Evolutionary conservation across 1,140 invertebrate species (phyloP), one percentile per base, ranked within the genome.

Genomic region (Ctenoplectra terminalis): DNA sequence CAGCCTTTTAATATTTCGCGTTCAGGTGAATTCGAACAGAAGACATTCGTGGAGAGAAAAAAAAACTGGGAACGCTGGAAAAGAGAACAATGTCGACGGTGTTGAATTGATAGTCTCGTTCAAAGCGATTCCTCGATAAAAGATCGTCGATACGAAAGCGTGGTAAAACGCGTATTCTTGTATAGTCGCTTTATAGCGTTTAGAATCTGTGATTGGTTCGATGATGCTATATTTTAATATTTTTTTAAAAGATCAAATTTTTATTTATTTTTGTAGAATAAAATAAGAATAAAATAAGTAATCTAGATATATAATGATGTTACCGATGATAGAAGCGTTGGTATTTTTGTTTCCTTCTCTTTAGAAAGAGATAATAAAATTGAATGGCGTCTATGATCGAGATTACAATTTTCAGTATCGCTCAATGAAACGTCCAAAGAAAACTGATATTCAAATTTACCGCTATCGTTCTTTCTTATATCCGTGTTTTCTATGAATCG

Each of bases 1-100:
- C 76, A 4, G 13, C 17, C 46, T 72, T 72, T 79, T 79, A 79
- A 79, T 72, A 61, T 79, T 79, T 40, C 34, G 34, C 43, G 54
- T 50, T 71, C 56, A 15, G 31, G 43, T 23, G 54, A 43, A 61
- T 48, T 20, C 63, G 26, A 43, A 69, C 60, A 48, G 6, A 34
- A 34, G 23, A 56, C 46, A 77, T 69, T 77, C n/a, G n/a, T n/a
- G n/a, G n/a, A n/a, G 40, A 7, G 40, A 34, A 26, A 40, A 69
- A 46, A 40, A 0, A 0, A 23, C 6, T 0, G 7, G 11, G 6
- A 64, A 26, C 17, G 61, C 0, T 6, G 31, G 31, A n/a, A 43
- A 46, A 13, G 7, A 31, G 54, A 20, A 50, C 40, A 9, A 11
- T 9, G 8, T 43, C 40, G 40, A 43, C 4, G 15, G 5, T 48